A percentile compares a stretch with the other conserved stretches of the same genome.
phyloP scores from a whole-genome alignment of 2,797 vertebrate genomes.

The Sebastolobus alascanus region DNA sequence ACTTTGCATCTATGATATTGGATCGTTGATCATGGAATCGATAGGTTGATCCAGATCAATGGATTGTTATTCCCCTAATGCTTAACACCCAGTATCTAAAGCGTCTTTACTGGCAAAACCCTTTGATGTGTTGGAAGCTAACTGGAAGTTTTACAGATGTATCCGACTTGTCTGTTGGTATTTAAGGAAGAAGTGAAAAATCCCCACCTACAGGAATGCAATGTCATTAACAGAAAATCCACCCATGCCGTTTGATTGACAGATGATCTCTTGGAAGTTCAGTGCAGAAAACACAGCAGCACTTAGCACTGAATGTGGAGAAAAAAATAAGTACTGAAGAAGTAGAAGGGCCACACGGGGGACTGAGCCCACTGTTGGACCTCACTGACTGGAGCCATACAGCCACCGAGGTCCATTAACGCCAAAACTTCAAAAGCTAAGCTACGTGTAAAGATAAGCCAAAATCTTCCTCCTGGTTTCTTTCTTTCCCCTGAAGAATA shows the following conservation, averaged over 20 bases:
- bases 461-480: neutral
- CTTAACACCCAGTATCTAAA: neutral
- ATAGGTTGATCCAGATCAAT: too few relatives aligned
- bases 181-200: neutral
- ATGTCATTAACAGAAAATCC: conserved; percentile 29
- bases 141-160: conserved; percentile 1
- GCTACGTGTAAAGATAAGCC: conserved; percentile 3
- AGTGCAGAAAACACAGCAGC: conserved; percentile 12
- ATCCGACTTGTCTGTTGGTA: neutral
- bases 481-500: conserved; percentile 4
- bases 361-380: conserved; percentile 31
- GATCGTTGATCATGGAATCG: too few relatives aligned
- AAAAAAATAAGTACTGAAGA: conserved; percentile 23
- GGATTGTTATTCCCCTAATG: too few relatives aligned
- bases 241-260: conserved; percentile 8
- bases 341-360: conserved; percentile 21
- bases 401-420: conserved; percentile 54
- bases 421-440: conserved; percentile 16
- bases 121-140: neutral
- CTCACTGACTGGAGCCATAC: conserved; percentile 2
- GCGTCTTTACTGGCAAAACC: neutral
- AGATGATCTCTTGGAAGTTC: conserved; percentile 23
- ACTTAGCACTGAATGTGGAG: conserved; percentile 5
- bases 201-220: conserved; percentile 14
- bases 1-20: too few relatives aligned